These are phyloP conservation scores for Caenorhabditis macrosperma DNA, from an alignment of 2,888 invertebrate species.

Conservation along the genomic window DNA sequence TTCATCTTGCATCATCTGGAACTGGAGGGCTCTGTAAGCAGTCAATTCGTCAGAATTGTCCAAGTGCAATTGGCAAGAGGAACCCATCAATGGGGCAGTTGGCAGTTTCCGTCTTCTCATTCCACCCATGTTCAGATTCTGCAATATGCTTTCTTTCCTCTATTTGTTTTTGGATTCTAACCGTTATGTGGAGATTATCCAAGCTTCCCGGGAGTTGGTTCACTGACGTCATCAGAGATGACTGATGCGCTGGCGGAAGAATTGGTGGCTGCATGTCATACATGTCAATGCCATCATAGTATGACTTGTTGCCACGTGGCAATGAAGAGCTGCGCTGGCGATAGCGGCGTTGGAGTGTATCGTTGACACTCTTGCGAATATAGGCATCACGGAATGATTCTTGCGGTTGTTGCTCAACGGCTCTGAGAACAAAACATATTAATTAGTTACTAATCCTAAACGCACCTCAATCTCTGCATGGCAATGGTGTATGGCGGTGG, in stretches of 20 bases:
- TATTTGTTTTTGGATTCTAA: not conserved
- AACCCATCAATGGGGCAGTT: conserved; percentile 63
- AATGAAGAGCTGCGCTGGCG: conserved; percentile 69
- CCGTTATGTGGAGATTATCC: conserved; percentile 64
- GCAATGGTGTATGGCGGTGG: conserved; percentile 70
- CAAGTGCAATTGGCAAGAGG: conserved; percentile 48
- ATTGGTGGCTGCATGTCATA: conserved; percentile 41
- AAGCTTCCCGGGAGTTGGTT: conserved; percentile 64
- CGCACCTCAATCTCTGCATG: conserved; percentile 60
- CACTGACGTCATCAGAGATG: conserved; percentile 26
- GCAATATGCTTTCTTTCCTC: not conserved
- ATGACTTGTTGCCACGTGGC: conserved; percentile 63
- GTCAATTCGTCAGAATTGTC: conserved; percentile 49
- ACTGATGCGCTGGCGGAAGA: conserved; percentile 25
- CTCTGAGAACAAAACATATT: conserved; percentile 20
- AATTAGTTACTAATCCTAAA: not conserved
- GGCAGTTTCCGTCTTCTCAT: conserved; percentile 61
- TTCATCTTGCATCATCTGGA: conserved; percentile 57
- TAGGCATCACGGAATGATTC: conserved; percentile 68
- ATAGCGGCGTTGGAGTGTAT: conserved; percentile 60
- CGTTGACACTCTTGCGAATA: conserved; percentile 65
- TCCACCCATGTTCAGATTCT: conserved; percentile 43
- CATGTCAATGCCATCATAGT: conserved; percentile 54
- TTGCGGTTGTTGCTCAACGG: conserved; percentile 39
- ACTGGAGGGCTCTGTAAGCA: conserved; percentile 49